Base-by-base conservation (phyloP, 1,140 invertebrate genomes). In the Drosophila lini region DNA sequence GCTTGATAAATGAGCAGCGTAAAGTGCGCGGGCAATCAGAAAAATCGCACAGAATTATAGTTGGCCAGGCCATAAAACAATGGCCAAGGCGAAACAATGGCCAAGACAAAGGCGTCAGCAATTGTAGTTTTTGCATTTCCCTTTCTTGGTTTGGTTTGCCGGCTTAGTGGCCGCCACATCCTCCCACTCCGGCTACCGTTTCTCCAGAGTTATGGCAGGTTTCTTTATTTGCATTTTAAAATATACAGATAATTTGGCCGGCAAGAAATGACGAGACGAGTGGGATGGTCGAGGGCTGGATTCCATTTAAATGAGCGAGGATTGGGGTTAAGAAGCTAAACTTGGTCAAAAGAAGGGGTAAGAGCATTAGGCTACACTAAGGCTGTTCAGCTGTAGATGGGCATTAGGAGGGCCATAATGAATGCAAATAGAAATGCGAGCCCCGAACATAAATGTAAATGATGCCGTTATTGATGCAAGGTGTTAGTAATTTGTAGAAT, bases 1-100 rank as follows among this genome's bases (percentile, higher is more conserved):
- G 61, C 61, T 74, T 89, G 83, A 88, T 88, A 88, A 88, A 88
- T 88, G 83, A 88, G 83, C 83, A 78, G 75, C 64, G 61, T 74
- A 62, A 75, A 85, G 61, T 73, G 47, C 50, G 84, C 61, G 80
- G 80, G 73, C 83, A 88, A 89, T 88, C 83, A 89, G 80, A 86
- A 83, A 83, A 83, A 88, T 83, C 77, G 80, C 57, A 74, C 68
- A 89, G 88, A 89, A 88, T 88, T 83, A 88, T 88, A 81, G 82
- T 81, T 85, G 69, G 82, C 68, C 67, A 55, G 60, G 47, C 53
- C 64, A 64, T 74, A 85, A 85, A 81, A 83, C 59, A 85, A 84
- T 80, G 62, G 64, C 68, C 50, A 44, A 63, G 57, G 47, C 56
- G n/a, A 55, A 76, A 79, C 75, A 83, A 83, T 61, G 52, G 59